Conservation (phyloP, 2,797 vertebrate genomes). For the Momotus momota region DNA sequence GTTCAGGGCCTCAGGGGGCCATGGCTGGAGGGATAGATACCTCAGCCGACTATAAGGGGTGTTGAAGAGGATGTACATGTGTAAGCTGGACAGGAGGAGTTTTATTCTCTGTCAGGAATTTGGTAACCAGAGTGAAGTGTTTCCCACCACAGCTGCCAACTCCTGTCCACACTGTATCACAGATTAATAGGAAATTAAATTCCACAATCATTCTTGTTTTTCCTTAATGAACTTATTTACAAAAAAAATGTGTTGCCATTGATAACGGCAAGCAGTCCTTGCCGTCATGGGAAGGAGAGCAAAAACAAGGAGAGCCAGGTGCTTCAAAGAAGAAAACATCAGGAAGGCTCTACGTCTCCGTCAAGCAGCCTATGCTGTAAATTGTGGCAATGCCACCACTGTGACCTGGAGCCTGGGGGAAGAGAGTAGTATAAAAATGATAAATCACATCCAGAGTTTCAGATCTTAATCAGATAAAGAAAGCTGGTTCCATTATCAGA, state of each 20-base stretch:
- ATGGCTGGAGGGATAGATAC: neutral
- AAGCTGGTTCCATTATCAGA: conserved; percentile 76
- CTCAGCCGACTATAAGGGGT: neutral
- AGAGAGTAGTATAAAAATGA: conserved; percentile 82
- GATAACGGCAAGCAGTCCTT: conserved; percentile 53
- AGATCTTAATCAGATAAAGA: conserved; percentile 80
- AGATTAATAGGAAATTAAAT: neutral
- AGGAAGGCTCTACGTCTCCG: conserved; percentile 73
- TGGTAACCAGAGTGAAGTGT: neutral
- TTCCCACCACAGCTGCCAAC: neutral
- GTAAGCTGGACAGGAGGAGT: neutral
- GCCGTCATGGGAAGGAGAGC: conserved; percentile 33
- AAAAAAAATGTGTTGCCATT: neutral
- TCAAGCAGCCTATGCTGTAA: conserved; percentile 66
- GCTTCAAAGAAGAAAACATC: conserved; percentile 72
- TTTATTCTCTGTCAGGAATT: neutral
- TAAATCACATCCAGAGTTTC: conserved; percentile 77
- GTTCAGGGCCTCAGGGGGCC: neutral
- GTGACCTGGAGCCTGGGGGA: conserved; percentile 77
- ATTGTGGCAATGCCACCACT: conserved; percentile 74
- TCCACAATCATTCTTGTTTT: neutral
- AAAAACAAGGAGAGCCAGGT: conserved; percentile 75
- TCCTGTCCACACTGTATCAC: accelerated
- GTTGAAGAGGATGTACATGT: neutral
- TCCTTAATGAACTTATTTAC: neutral